Evolutionary conservation across 92 coral and sea anemone genomes (phyloP), one percentile per base, ranked within the genome.

Genomic region (Nematostella vectensis): DNA sequence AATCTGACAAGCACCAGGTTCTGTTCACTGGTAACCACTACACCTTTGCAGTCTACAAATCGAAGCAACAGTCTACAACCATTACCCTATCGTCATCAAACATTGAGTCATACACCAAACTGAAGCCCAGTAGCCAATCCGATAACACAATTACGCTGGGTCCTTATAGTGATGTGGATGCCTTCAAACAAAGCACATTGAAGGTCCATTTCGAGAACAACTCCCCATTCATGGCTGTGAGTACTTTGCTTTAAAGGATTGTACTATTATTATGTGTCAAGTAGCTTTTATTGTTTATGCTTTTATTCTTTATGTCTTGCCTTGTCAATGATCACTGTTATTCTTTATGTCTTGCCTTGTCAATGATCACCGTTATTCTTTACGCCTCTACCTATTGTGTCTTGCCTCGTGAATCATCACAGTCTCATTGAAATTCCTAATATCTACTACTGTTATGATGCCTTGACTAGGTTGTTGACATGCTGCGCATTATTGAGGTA

Each of bases 21-120:
- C 79, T 86, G 50, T 91, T 91, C 50, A 61, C 86, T 60, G 88
- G 85, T n/a, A 91, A 91, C 68, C 98, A 91, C 63, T 91, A 86
- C 54, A 69, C 81, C 38, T 91, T 77, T 68, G 53, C 88, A 1
- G 68, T 81, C 1, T 91, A 91, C 69, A 56, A 71, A 4, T 78
- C 79, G 40, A 82, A 63, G 62, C 81, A 67, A 40, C 98, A 91
- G 56, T 73, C 93, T 0, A 82, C 98, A 3, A 87, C 88, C 1
- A 88, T 91, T 30, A 81, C 76, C 24, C 61, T 91, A 53, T 54
- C 96, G 31, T 87, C 98, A 16, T 78, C 98, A 13, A 65, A 83
- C 10, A 70, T 91, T 9, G 96, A 91, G 64, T 87, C 93, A 0
- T 80, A 77, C 75, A 91, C 88, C 72, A 87, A 87, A 54, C 72